Percentiles rank a stretch among this genome's conserved stretches.
Conservation (phyloP, 2,888 invertebrate genomes). For the Eurytoma californica region DNA sequence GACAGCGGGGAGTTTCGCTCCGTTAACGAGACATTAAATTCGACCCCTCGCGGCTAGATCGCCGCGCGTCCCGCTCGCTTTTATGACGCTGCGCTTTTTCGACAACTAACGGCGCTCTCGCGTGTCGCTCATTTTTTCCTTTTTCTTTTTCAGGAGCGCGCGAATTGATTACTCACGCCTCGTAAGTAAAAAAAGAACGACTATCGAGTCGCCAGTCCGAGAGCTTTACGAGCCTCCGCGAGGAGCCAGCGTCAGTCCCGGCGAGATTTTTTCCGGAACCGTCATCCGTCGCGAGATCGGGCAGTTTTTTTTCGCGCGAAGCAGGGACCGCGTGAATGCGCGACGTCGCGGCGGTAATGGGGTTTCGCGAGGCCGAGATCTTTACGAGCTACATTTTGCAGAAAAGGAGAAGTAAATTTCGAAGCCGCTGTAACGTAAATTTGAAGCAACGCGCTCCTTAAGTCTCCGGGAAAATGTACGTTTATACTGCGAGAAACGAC, state of each 20-base stretch:
- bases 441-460: too few relatives aligned
- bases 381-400: too few relatives aligned
- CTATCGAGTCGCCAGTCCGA: not conserved
- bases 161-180: slow-evolving; percentile 34
- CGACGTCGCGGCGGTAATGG: too few relatives aligned
- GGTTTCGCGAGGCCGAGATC: too few relatives aligned
- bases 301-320: too few relatives aligned
- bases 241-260: slow-evolving; percentile 37
- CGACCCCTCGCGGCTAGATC: not conserved
- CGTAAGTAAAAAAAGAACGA: not conserved
- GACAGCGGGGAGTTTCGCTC: slow-evolving; percentile 33
- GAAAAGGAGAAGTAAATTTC: too few relatives aligned
- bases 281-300: too few relatives aligned
- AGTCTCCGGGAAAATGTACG: too few relatives aligned
- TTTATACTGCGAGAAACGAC: too few relatives aligned
- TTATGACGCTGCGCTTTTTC: slow-evolving; percentile 39
- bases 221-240: slow-evolving; percentile 45
- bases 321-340: too few relatives aligned
- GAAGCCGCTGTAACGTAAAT: too few relatives aligned
- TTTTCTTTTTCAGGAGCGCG: not conserved
- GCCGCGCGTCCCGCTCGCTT: not conserved
- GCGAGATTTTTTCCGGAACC: too few relatives aligned
- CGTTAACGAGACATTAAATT: slow-evolving; percentile 51
- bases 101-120: slow-evolving; percentile 25
- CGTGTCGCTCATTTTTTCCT: not conserved